These are phyloP conservation scores for Mirza zaza DNA, from an alignment of 2,113 vertebrate species.

Conservation along the genomic window DNA sequence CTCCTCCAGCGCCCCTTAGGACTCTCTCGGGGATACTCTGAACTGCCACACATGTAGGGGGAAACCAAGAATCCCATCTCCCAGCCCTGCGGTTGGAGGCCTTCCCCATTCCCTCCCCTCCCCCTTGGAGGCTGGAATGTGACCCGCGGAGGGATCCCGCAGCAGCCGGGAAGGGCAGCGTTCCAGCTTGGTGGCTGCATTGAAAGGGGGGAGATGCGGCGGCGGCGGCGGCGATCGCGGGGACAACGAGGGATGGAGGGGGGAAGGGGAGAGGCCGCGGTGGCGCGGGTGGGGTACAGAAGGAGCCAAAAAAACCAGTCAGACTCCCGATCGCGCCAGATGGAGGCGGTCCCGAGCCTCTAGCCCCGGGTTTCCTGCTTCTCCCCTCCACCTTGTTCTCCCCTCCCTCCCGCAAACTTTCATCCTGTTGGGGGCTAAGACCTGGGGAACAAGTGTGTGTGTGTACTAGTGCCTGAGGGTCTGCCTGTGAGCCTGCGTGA, in stretches of 20 bases:
- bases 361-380: conserved; percentile 53
- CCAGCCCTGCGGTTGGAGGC: neutral
- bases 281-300: conserved; percentile 39
- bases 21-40: neutral
- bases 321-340: conserved; percentile 55
- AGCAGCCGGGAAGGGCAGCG: conserved; percentile 53
- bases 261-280: neutral
- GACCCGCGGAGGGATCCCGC: conserved; percentile 67
- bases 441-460: neutral
- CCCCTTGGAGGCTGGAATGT: conserved; percentile 63
- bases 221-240: conserved; percentile 52
- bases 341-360: conserved; percentile 61
- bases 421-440: conserved; percentile 51
- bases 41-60: neutral
- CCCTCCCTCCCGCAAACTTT: conserved; percentile 71
- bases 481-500: neutral
- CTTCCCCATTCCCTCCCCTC: conserved; percentile 39
- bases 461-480: neutral
- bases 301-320: conserved; percentile 64
- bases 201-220: conserved; percentile 68
- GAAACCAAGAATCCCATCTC: conserved; percentile 54
- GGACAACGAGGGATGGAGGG: neutral
- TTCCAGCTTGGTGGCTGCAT: conserved; percentile 74
- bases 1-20: conserved; percentile 25
- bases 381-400: conserved; percentile 64